Evolutionary conservation across 2,113 vertebrate genomes (phyloP), one percentile per base, ranked within the genome.

Genomic region (Nerophis ophidion): DNA sequence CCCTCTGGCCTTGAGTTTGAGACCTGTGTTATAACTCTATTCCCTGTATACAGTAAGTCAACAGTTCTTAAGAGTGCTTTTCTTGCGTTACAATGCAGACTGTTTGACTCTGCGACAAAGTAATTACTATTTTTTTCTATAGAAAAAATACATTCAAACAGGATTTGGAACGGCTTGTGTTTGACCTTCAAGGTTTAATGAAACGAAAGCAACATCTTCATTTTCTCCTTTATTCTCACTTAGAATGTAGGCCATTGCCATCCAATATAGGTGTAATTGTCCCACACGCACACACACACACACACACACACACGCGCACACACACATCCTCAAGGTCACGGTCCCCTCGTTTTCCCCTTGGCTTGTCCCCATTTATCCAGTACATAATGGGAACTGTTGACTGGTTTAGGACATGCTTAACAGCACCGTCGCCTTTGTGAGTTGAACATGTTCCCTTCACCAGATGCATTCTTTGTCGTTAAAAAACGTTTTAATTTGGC

Each of bases 371-470:
- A 79, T 84, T 84, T 71, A 80, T 80, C 69, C 73, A 8, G 8
- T 51, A 57, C 66, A 73, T 75, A 81, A 79, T 82, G 68, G 72
- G 73, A 80, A 71, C 45, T 78, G 82, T 78, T 76, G 81, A 82
- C 77, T 81, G 70, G 74, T 76, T 82, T 61, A 76, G 79, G 75
- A 68, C 69, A 57, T 70, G 56, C 55, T 76, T 65, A 53, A 48
- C 51, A 45, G 57, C 17, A 50, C 64, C 1, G 1, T 54, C 60
- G 26, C 45, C 3, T 9, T 19, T 54, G 52, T 54, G 52, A 54
- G 34, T 36, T 54, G 34, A 36, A 36, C 17, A 56, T 7, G 34
- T 56, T 44, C 12, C 40, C 10, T 4, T 44, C 40, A 44, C 40
- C 40, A 36, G 66, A 60, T 57, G 59, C 34, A 68, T 40, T 74